Percentiles rank a stretch among this genome's conserved stretches.
phyloP scores from a whole-genome alignment of 2,797 vertebrate genomes.

The Paramormyrops hopkinsi region DNA sequence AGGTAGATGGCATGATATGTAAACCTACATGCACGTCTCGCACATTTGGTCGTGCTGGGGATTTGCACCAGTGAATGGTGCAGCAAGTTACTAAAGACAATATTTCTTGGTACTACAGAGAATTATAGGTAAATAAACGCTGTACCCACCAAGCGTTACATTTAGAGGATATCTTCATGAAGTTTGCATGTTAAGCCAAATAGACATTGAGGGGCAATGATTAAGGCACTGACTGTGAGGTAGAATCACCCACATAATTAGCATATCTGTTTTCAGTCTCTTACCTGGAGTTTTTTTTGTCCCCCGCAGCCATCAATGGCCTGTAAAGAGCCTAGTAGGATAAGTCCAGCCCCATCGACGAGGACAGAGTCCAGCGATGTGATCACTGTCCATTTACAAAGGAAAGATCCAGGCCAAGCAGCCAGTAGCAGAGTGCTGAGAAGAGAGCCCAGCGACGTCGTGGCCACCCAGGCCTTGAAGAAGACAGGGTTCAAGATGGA shows the following conservation, averaged over 20 bases:
- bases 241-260: neutral
- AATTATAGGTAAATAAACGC: neutral
- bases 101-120: neutral
- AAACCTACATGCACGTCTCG: too few species aligned
- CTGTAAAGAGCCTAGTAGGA: constrained; percentile 55
- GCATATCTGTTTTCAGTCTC: neutral
- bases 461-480: constrained; percentile 54
- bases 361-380: constrained; percentile 57
- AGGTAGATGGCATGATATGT: neutral
- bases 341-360: constrained; percentile 39
- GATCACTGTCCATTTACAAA: neutral
- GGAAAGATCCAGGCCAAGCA: constrained; percentile 18
- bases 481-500: constrained; percentile 73
- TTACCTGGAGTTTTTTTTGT: constrained; percentile 35
- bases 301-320: constrained; percentile 55
- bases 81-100: neutral
- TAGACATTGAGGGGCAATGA: neutral
- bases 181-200: neutral
- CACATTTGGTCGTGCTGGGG: neutral
- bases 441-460: constrained; percentile 44
- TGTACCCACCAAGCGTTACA: neutral
- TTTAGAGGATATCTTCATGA: neutral
- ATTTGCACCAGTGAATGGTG: neutral
- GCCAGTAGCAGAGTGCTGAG: constrained; percentile 29
- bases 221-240: neutral